These are phyloP conservation scores for Automeris io DNA, from an alignment of 2,888 invertebrate genomes.

Conservation along the genomic window DNA sequence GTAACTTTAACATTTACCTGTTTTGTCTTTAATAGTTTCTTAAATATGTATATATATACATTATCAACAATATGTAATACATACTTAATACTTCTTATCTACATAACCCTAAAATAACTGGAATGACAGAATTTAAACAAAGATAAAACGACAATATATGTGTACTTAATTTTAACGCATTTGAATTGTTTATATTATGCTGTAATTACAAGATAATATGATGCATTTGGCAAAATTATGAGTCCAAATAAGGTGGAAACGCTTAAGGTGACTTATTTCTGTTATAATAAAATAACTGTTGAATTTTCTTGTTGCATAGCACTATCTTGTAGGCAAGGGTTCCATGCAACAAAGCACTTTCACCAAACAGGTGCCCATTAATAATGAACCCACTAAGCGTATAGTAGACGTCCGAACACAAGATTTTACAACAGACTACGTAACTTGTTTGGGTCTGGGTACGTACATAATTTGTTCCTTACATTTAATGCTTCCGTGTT, in stretches of 20 bases:
- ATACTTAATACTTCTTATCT: no score
- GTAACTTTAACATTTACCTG: no score
- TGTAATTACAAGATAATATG: no score
- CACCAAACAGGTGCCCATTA: slow-evolving; percentile 43
- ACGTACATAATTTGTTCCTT: slow-evolving; percentile 8
- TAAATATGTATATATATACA: no score
- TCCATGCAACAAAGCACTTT: slow-evolving; percentile 30
- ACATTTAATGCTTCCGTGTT: slow-evolving; percentile 7
- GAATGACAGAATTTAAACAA: no score
- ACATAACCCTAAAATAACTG: no score
- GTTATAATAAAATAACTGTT: neutral
- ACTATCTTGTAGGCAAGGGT: neutral
- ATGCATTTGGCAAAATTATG: neutral
- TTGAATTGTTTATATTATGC: no score
- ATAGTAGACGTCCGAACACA: neutral
- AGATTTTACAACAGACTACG: slow-evolving; percentile 6
- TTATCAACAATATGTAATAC: no score
- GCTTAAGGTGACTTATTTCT: no score
- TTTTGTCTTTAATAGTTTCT: no score
- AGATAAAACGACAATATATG: no score
- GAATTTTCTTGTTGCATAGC: neutral
- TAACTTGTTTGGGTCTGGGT: slow-evolving; percentile 5
- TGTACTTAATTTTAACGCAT: no score
- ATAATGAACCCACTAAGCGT: slow-evolving; percentile 20
- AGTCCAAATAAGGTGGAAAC: neutral